Base-by-base conservation (phyloP, 2,888 invertebrate genomes). In the Campoplex capitator region DNA sequence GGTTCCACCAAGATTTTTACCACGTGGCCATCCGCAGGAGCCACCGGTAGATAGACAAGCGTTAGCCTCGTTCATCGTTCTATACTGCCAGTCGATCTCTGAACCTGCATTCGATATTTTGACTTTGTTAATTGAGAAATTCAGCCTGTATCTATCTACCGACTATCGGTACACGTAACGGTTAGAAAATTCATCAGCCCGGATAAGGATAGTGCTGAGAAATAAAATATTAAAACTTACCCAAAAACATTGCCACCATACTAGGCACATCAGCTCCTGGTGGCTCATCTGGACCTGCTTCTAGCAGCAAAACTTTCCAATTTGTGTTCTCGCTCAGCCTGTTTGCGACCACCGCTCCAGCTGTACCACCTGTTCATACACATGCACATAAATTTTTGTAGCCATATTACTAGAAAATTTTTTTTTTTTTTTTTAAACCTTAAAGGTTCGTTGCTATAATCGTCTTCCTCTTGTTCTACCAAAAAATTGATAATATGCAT, bases 271-370 rank as follows among this genome's bases (percentile, higher is more conserved):
- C 93, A 0, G 96, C 95, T 62, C 95, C 96, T 0, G 96, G 95
- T 0, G 97, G 97, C 92, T 97, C 97, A 90, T 97, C 97, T 0
- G 96, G 96, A 0, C 97, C 97, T 0, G 97, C 97, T 95, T 97
- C 97, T 87, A 97, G 93, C 13, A 97, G 93, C 42, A 97, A 91
- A n/a, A 97, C 96, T 94, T 96, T 96, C 96, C 96, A 97, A 62
- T 96, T 95, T 8, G 81, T 73, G 67, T 96, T 95, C 91, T 97
- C 96, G 28, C 96, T 96, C n/a, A 97, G 93, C 83, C 97, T 95
- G 0, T 95, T 96, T 11, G 97, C 97, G 0, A 96, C 95, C 11
- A 96, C 96, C 0, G 97, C 94, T 0, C 97, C 97, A 0, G 96
- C 96, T 3, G 96, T 96, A 0, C 97, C 97, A 3, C 96, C 94